Evolutionary conservation across 2,888 invertebrate genomes (phyloP).

Genomic region (Machimus rusticus): DNA sequence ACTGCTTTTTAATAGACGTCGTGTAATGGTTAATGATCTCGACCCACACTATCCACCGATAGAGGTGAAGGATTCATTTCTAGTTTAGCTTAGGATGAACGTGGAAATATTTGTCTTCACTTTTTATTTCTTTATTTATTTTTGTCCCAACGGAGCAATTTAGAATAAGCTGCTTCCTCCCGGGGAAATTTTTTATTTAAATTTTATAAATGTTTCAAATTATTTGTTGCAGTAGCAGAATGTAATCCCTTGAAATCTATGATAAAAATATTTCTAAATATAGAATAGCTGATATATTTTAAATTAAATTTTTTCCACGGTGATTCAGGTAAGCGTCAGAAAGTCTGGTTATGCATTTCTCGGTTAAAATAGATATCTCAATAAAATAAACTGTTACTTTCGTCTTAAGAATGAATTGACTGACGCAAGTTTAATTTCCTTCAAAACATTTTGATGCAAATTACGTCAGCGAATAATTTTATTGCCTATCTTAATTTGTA

Average conservation of each 20-base stretch:
- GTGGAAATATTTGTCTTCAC: neutral
- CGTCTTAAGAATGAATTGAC: neutral
- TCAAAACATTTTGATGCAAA: neutral
- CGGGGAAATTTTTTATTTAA: neutral
- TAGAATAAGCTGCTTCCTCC: neutral
- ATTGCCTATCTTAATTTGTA: neutral
- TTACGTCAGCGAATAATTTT: neutral
- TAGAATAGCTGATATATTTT: neutral
- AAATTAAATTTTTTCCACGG: neutral
- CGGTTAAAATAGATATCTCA: neutral
- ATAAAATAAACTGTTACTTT: neutral
- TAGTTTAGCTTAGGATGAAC: neutral
- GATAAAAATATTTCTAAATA: neutral
- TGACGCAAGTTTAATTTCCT: neutral
- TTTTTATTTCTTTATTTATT: neutral
- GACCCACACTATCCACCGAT: neutral
- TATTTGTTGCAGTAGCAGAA: neutral
- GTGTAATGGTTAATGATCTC: constrained; percentile 1
- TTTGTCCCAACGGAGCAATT: neutral
- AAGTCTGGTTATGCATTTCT: neutral
- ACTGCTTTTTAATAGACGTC: constrained; percentile 14
- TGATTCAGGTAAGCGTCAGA: neutral
- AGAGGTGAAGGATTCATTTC: neutral
- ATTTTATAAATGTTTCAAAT: neutral
- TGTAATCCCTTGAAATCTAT: neutral